Conservation (phyloP, 2,888 invertebrate species). For the Limnephilus lunatus region DNA sequence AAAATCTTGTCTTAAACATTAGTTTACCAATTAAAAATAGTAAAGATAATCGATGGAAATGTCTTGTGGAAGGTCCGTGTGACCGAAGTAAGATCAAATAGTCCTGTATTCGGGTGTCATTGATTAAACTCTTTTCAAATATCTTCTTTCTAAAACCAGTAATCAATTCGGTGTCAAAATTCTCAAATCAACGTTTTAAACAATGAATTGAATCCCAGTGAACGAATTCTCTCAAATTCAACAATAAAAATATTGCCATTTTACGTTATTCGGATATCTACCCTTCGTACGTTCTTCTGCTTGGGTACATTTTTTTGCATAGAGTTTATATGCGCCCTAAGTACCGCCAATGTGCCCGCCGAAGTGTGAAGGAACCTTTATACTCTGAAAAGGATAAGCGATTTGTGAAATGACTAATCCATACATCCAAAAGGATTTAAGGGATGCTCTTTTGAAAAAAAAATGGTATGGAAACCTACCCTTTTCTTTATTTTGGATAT, state of each 20-base stretch:
- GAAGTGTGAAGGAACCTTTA: slow-evolving; percentile 10
- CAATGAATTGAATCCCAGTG: too few relatives aligned
- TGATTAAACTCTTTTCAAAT: too few relatives aligned
- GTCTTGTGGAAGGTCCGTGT: too few relatives aligned
- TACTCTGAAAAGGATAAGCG: background rate
- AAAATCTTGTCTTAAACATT: too few relatives aligned
- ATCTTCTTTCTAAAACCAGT: too few relatives aligned
- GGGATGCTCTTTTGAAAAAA: background rate
- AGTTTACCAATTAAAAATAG: too few relatives aligned
- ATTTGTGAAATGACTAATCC: slow-evolving; percentile 21
- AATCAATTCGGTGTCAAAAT: too few relatives aligned
- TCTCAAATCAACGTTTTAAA: too few relatives aligned
- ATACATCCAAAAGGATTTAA: background rate
- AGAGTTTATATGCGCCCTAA: background rate
- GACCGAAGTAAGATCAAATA: too few relatives aligned
- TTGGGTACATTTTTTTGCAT: background rate
- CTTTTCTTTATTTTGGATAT: background rate
- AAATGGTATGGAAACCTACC: background rate
- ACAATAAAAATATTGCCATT: background rate
- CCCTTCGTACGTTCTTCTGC: background rate
- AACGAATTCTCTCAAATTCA: too few relatives aligned
- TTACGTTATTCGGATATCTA: background rate
- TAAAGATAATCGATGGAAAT: too few relatives aligned
- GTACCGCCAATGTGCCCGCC: background rate
- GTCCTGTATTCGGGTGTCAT: too few relatives aligned